Base-by-base conservation (phyloP, 2,113 vertebrate genomes). In the Nibea albiflora region DNA sequence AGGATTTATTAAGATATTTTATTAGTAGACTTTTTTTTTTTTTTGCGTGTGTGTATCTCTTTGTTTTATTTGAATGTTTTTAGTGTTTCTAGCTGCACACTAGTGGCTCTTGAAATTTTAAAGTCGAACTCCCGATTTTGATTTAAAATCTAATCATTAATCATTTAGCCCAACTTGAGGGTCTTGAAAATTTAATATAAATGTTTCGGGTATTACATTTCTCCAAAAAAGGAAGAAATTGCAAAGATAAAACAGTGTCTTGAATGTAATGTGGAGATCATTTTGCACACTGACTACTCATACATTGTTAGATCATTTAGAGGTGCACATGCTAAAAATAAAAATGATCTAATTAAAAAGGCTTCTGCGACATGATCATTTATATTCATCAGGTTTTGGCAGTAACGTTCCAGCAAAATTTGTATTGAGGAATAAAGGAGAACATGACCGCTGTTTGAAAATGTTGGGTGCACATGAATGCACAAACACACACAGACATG, bases 401-500 rank as follows among this genome's bases (percentile, higher is more conserved):
- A 15, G 17, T 44, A 42, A 53, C 0, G 2, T 16, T 58, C 47
- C 26, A 42, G 39, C 9, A 4, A 46, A 76, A 54, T 39, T 39
- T 35, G 20, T 50, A 64, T 80, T 69, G 42, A 52, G 56, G 44
- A 60, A 64, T 47, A 52, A 28, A 24, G 16, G 12, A 24, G 8
- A 74, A 68, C 22, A 17, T 24, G 20, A 42, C 26, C 4, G 5
- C n/a, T 61, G 67, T 70, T 63, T 54, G 35, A 66, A 73, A 49
- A 62, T 31, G 46, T 26, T 49, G 44, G 57, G 1, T 0, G 4
- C 56, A 71, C 75, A 53, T 17, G n/a, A 67, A 64, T 19, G 57
- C 26, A 82, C 71, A 84, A 67, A 57, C 16, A 57, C 53, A 73
- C 14, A 78, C 56, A 87, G 56, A 88, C 44, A 20, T 8, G 3